Evolutionary conservation across 1,140 invertebrate species (phyloP), one percentile per base, ranked within the genome.

Genomic region (Ceratitis capitata): DNA sequence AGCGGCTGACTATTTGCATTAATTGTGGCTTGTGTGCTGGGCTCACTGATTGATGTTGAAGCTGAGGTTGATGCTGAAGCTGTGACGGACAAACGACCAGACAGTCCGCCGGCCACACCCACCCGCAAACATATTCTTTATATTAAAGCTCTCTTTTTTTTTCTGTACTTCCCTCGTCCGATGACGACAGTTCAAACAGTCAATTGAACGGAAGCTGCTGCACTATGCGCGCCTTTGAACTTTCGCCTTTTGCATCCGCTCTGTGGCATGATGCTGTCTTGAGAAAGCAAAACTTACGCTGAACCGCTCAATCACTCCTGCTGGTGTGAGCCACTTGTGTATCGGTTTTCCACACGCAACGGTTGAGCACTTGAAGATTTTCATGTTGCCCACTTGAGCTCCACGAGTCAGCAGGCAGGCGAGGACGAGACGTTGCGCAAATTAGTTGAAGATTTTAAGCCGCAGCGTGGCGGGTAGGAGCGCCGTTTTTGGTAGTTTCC

Each of bases 251-350:
- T 26, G 39, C 69, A 78, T 78, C 69, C 69, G 69, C 39, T 74
- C 69, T 39, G 1, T n/a, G 26, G 19, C 32, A n/a, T 4, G 32
- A 78, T n/a, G n/a, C n/a, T n/a, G 69, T 47, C 69, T 78, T 78
- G 69, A 78, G 69, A 78, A 78, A 78, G 69, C 85, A 85, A 88
- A 85, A 47, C 16, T 45, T 45, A n/a, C 39, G 51, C 51, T 45
- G 42, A n/a, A 39, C 5, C n/a, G 19, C 5, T 23, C 10, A 1
- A 45, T n/a, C 69, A 78, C 69, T 45, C 89, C 89, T 89, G 90
- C 90, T 91, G 89, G 89, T 91, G 90, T 89, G 90, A 91, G 89
- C 89, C 89, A 91, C 90, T 91, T 91, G 89, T 91, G 88, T 82
- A 58, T 85, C 83, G 74, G 82, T 61, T 82, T 82, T 85, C 58